Percentiles rank a stretch among this genome's conserved stretches.
Evolutionary conservation across 2,888 invertebrate species (phyloP).

Genomic region (Drosophila borealis): DNA sequence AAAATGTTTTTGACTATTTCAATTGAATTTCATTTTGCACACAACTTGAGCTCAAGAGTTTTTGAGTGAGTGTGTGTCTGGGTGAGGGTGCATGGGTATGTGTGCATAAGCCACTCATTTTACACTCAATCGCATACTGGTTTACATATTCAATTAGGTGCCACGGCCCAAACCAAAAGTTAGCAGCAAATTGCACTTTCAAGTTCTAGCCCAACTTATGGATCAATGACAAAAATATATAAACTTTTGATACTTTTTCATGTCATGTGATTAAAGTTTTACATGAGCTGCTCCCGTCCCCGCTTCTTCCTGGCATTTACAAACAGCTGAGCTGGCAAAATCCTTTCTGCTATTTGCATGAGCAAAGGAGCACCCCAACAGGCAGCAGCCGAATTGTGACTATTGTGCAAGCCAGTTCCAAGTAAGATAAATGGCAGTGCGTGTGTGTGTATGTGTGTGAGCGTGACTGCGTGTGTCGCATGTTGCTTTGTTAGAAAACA

Average conservation of each 20-base stretch:
- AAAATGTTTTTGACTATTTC: conserved; percentile 19
- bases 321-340: conserved; percentile 42
- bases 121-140: conserved; percentile 74
- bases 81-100: neutral
- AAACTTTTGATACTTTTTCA: conserved; percentile 63
- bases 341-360: conserved; percentile 66
- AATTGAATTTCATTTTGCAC: conserved; percentile 32
- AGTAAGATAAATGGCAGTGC: conserved; percentile 35
- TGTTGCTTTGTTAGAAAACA: conserved; percentile 78
- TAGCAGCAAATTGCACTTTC: conserved; percentile 38
- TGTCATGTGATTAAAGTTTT: conserved; percentile 78
- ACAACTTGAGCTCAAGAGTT: conserved; percentile 25
- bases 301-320: conserved; percentile 5
- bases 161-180: conserved; percentile 31
- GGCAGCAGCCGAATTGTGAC: conserved; percentile 48
- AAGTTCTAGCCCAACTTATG: conserved; percentile 54
- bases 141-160: conserved; percentile 76
- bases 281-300: conserved; percentile 7
- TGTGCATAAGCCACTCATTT: conserved; percentile 56
- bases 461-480: conserved; percentile 24
- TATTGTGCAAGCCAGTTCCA: conserved; percentile 51
- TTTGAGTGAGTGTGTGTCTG: neutral
- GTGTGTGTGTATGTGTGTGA: conserved; percentile 1
- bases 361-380: conserved; percentile 32
- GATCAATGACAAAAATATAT: conserved; percentile 67